Evolutionary conservation across 2,113 vertebrate genomes (phyloP), one percentile per base, ranked within the genome.

Genomic region (Laticauda colubrina): DNA sequence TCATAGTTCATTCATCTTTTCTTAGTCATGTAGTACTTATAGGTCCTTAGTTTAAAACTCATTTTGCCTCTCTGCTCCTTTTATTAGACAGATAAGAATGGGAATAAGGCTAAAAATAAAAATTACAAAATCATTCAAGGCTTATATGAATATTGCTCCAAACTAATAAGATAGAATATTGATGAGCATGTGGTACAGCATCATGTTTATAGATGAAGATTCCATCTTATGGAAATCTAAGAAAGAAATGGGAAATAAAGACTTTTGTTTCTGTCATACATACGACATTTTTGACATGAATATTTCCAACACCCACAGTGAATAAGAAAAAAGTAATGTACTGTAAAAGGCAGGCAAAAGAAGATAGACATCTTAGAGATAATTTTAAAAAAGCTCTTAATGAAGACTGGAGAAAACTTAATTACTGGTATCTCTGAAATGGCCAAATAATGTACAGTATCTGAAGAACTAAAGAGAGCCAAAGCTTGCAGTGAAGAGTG

Each of bases 341-440:
- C 15, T 75, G 5, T 64, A 12, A 15, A 64, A 92, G 64, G 4
- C 54, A 55, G 54, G 15, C 54, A 12, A 11, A 11, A 26, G 3
- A 48, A 45, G 29, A 21, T 15, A 89, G 56, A 39, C 20, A 20
- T 14, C 3, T 6, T 53, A 91, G 10, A 55, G 54, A 39, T 43
- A 29, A 75, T 56, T 26, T 89, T 10, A 1, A 15, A 88, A 87
- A 45, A 26, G 39, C 26, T 29, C 0, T 57, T 18, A 55, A 34
- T 53, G 0, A 93, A 91, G 87, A 81, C 18, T 85, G 75, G 90
- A 53, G 21, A 87, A 89, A 59, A 90, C 45, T 81, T 92, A 26
- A 91, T 92, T 94, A 53, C 51, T 53, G 51, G 11, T 53, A 95
- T 92, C 90, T 87, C 95, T 95, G 88, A 93, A 93, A 88, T 3